Percentiles rank a stretch among this genome's conserved stretches.
Evolutionary conservation across 1,140 invertebrate genomes (phyloP).

Genomic region (Drosophila melanogaster): Release_6_plus_ISO1_MT NT_037436.4:15323501-15324000

Average conservation of each 20-base stretch:
- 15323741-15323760: slow-evolving; percentile 4
- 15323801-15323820: not conserved
- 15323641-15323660: slow-evolving; percentile 12
- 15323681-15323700: slow-evolving; percentile 70
- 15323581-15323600: slow-evolving; percentile 81
- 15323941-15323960: too few species aligned
- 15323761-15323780: not conserved
- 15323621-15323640: slow-evolving; percentile 17
- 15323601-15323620: slow-evolving; percentile 46
- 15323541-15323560: slow-evolving; percentile 58
- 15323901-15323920: too few species aligned
- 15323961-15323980: not conserved
- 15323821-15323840: not conserved
- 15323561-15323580: slow-evolving; percentile 84
- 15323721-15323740: slow-evolving; percentile 41
- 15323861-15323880: too few species aligned
- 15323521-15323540: slow-evolving; percentile 47
- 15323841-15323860: too few species aligned
- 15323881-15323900: too few species aligned
- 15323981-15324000: not conserved
- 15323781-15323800: not conserved
- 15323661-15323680: slow-evolving; percentile 29
- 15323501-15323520: slow-evolving; percentile 80
- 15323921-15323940: too few species aligned
- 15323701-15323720: slow-evolving; percentile 72